These are phyloP conservation scores for Xerus rutilus DNA, from an alignment of 2,797 vertebrate species.

Conservation along the genomic window DNA sequence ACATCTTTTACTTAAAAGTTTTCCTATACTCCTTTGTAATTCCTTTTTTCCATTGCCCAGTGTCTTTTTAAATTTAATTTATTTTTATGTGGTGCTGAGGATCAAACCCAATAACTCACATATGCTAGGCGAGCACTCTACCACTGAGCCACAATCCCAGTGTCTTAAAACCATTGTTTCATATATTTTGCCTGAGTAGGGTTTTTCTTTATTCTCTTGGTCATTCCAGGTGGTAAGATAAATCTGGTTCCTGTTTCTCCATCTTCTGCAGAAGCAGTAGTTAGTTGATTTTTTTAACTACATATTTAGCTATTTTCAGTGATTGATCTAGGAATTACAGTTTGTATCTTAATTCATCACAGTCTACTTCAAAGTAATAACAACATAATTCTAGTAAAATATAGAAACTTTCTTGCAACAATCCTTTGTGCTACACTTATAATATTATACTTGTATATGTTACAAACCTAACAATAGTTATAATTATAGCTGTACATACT, in stretches of 20 bases:
- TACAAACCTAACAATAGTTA: slow-evolving; percentile 17
- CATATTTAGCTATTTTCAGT: slow-evolving; percentile 28
- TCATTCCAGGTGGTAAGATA: neutral
- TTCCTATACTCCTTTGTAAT: neutral
- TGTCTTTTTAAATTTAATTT: neutral
- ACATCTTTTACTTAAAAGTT: neutral
- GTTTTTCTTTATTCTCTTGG: neutral
- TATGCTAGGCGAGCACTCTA: no score
- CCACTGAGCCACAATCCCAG: no score
- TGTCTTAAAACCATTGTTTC: slow-evolving; percentile 18
- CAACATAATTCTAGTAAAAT: slow-evolving; percentile 30
- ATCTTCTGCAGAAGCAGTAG: neutral
- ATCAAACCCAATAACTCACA: no score
- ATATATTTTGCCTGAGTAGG: neutral
- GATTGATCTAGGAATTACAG: neutral
- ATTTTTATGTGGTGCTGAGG: no score
- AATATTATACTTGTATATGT: neutral
- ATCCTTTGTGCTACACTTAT: neutral
- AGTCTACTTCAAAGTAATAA: neutral
- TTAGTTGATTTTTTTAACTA: neutral
- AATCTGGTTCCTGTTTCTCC: neutral
- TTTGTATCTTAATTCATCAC: neutral
- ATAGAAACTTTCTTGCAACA: neutral
- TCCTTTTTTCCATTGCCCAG: neutral
- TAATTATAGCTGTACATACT: neutral